Evolutionary conservation across 2,888 invertebrate genomes (phyloP), one percentile per base, ranked within the genome.

Genomic region (Meliscaeva auricollis): DNA sequence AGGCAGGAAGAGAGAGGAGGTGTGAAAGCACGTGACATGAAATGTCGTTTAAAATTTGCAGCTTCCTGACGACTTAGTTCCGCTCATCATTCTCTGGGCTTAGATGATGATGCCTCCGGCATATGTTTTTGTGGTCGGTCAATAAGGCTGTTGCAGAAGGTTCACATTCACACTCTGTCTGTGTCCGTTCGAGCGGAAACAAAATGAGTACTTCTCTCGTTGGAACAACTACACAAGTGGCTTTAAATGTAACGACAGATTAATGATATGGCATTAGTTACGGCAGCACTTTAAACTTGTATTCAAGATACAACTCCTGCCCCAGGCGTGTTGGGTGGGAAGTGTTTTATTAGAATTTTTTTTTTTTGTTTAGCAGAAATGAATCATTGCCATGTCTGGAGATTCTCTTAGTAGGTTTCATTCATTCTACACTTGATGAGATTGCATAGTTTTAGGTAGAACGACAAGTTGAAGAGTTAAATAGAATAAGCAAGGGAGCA

Each of bases 51-150:
- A 77, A 76, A 81, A 68, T 64, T 35, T 77, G 69, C 76, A 68
- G 72, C 77, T 81, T 85, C 73, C 64, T 72, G 44, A 30, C 38
- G 44, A 30, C 38, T 76, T 26, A 69, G 85, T 85, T 85, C 76
- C 76, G 85, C 81, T 81, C 81, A 81, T 85, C 76, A 50, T 17
- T 48, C 35, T 66, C 26, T 50, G 6, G 26, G 8, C 8, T 22
- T 8, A 30, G 38, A 15, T 66, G 35, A 66, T 54, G 52, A 20
- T 54, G 58, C 46, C 60, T 54, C 38, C 6, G 38, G 50, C 52
- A 60, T 76, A 72, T 85, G 85, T 38, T 77, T 85, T 77, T 81
- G 85, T 69, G 85, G 85, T 69, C 76, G 85, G 85, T 69, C 76
- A 85, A 38, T 38, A 48, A 62, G 80, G 64, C 69, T 32, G 46